Evolutionary conservation across 1,140 invertebrate genomes (phyloP).

Genomic region (Brachionus calyciflorus): DNA sequence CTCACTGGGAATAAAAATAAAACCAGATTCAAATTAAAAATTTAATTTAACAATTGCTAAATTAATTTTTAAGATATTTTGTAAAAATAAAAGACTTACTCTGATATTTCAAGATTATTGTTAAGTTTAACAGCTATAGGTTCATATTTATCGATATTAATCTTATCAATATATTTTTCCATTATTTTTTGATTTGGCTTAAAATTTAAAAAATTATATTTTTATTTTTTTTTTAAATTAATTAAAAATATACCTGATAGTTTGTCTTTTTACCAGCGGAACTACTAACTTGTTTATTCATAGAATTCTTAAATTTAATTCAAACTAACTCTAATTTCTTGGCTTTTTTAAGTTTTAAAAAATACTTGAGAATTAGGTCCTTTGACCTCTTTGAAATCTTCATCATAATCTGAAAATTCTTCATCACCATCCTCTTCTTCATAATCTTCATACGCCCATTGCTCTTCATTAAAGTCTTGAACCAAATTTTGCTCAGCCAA

Average conservation of each 20-base stretch:
- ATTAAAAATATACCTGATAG: slow-evolving; percentile 1
- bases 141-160: slow-evolving; percentile 45
- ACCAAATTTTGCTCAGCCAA: background rate
- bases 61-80: no score
- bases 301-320: slow-evolving; percentile 30
- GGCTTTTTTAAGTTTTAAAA: background rate
- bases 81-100: slow-evolving; percentile 14
- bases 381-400: background rate
- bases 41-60: no score
- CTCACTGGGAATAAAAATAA: no score
- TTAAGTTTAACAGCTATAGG: slow-evolving; percentile 15
- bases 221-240: background rate
- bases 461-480: background rate
- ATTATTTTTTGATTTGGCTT: slow-evolving; percentile 39
- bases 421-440: slow-evolving; percentile 26
- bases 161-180: slow-evolving; percentile 45
- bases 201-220: background rate
- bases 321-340: background rate
- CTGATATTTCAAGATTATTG: slow-evolving; percentile 19
- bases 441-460: background rate
- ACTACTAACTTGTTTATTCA: background rate
- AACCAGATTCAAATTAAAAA: no score
- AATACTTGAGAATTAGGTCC: slow-evolving; percentile 45
- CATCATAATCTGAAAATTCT: slow-evolving; percentile 25
- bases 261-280: background rate